These are phyloP conservation scores for Eutolmus rufibarbis DNA, from an alignment of 2,888 invertebrate species.

Conservation along the genomic window DNA sequence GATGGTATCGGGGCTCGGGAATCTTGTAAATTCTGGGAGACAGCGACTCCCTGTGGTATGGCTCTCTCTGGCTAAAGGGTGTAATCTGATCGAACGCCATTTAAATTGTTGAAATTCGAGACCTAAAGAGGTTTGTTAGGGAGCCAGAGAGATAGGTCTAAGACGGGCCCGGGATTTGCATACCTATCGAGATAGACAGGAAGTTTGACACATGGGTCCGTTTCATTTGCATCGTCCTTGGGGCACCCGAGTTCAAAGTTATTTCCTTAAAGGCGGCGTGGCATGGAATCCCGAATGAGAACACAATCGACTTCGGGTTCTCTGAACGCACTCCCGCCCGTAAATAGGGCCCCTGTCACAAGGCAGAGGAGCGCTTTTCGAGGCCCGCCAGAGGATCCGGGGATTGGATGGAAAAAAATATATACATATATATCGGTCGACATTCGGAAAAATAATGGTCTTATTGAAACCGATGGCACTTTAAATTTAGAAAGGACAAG, in stretches of 20 bases:
- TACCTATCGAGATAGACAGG: conserved; percentile 3
- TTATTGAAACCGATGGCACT: conserved; percentile 28
- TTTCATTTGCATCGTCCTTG: conserved; percentile 13
- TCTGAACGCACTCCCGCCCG: too few species aligned
- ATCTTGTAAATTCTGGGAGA: background rate
- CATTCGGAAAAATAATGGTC: conserved; percentile 30
- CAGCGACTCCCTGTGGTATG: background rate
- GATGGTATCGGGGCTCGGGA: background rate
- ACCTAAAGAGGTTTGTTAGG: conserved; percentile 15
- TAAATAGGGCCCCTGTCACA: background rate
- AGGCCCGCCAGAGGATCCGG: background rate
- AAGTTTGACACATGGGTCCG: conserved; percentile 16
- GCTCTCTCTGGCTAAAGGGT: background rate
- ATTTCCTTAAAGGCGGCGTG: background rate
- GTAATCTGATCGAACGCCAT: conserved; percentile 28
- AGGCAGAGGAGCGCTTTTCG: background rate
- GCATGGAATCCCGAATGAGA: background rate
- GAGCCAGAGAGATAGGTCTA: background rate
- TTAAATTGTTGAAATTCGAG: conserved; percentile 25
- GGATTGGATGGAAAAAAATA: background rate
- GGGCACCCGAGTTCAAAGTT: background rate
- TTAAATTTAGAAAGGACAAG: conserved; percentile 27
- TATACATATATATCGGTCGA: background rate
- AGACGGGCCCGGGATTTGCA: background rate
- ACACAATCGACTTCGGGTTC: background rate